Conservation (phyloP, 2,888 invertebrate genomes). For the Hemaris fuciformis region DNA sequence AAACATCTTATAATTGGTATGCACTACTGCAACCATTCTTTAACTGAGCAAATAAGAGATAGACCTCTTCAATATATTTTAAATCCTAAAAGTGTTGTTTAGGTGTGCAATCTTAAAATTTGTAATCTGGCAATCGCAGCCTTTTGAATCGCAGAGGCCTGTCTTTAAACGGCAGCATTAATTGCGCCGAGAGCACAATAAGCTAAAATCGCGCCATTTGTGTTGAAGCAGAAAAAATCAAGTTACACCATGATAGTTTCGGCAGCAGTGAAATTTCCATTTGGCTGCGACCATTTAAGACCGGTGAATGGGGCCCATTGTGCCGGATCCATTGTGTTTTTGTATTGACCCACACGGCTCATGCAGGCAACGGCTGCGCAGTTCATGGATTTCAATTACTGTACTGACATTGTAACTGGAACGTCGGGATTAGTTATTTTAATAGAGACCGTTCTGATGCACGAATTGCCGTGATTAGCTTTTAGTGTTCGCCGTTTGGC, state of each 20-base stretch:
- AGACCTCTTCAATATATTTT: too few species aligned
- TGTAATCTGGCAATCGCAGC: background rate
- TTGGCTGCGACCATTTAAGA: constrained; percentile 69
- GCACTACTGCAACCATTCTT: too few species aligned
- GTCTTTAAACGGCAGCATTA: constrained; percentile 1
- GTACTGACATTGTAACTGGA: constrained; percentile 56
- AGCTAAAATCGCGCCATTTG: constrained; percentile 23
- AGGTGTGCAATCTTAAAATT: background rate
- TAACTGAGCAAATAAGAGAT: too few species aligned
- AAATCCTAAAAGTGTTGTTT: too few species aligned
- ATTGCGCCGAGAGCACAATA: constrained; percentile 20
- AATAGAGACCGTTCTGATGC: constrained; percentile 27
- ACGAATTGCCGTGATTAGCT: constrained; percentile 12
- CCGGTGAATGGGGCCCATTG: constrained; percentile 66
- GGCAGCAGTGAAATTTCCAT: constrained; percentile 72
- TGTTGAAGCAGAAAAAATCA: constrained; percentile 41
- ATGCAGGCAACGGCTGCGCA: constrained; percentile 52
- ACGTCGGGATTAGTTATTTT: constrained; percentile 52
- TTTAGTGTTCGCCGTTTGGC: constrained; percentile 9
- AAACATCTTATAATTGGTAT: too few species aligned
- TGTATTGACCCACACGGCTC: constrained; percentile 67
- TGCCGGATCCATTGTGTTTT: constrained; percentile 69
- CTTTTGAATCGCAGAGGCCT: background rate
- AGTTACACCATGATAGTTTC: constrained; percentile 53
- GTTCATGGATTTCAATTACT: constrained; percentile 68